Conservation (phyloP, 1,140 invertebrate genomes). For the Magallana ariakensis region DNA sequence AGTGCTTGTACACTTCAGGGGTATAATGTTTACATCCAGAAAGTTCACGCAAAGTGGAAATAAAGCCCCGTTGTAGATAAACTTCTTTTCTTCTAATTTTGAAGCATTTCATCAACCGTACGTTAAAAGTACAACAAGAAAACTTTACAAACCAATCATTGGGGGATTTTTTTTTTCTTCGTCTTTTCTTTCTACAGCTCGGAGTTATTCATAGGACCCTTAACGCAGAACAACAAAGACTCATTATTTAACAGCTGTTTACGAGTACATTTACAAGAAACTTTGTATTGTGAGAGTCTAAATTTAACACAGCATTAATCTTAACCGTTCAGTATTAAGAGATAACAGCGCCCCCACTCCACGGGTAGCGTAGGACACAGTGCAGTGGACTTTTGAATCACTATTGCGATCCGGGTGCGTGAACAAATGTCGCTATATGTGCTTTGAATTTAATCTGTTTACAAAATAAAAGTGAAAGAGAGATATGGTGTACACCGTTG, state of each 20-base stretch:
- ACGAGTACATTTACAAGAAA: constrained; percentile 6
- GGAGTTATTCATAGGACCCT: background rate
- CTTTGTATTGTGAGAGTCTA: background rate
- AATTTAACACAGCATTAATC: constrained; percentile 10
- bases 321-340: background rate
- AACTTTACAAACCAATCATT: constrained; percentile 5
- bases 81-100: background rate
- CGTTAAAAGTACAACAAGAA: background rate
- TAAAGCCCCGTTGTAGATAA: background rate
- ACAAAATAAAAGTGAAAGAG: background rate
- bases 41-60: background rate
- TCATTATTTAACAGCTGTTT: constrained; percentile 35
- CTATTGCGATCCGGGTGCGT: background rate
- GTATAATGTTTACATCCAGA: constrained; percentile 8
- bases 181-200: background rate
- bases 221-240: background rate
- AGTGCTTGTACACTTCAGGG: constrained; percentile 2
- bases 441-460: background rate
- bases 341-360: background rate
- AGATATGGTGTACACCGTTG: background rate
- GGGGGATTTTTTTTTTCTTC: background rate
- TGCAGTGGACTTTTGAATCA: background rate
- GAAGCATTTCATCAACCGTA: background rate
- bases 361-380: background rate
- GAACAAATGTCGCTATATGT: background rate